phyloP scores from a whole-genome alignment of 2,888 invertebrate species.

The Incurvaria masculella region DNA sequence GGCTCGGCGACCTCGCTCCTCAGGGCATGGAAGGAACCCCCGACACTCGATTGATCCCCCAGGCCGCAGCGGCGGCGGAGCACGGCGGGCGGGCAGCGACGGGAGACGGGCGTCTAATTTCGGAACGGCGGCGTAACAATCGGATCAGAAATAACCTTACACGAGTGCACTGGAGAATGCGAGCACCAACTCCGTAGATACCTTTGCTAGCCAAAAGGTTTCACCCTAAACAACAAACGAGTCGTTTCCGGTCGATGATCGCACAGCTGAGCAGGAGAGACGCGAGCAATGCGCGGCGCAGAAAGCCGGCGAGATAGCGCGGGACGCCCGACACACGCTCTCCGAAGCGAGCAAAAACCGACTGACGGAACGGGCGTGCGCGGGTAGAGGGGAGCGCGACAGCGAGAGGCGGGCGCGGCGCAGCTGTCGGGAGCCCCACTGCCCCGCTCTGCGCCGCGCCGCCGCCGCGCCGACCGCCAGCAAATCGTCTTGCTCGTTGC shows the following conservation, averaged over 20 bases:
- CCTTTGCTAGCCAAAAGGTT: too few species aligned
- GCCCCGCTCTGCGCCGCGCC: too few species aligned
- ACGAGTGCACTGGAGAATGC: conserved; percentile 40
- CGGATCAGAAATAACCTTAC: conserved; percentile 57
- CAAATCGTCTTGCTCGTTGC: too few species aligned
- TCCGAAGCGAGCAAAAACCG: conserved; percentile 42
- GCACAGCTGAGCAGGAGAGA: too few species aligned
- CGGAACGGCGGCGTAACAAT: conserved; percentile 54
- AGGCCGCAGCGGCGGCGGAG: background rate
- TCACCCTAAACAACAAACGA: too few species aligned
- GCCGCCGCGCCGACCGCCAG: too few species aligned
- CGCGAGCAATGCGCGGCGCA: too few species aligned
- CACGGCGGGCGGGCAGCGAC: background rate
- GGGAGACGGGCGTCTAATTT: conserved; percentile 34
- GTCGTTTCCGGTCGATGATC: too few species aligned
- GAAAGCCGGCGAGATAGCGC: conserved; percentile 37
- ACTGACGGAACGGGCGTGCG: conserved; percentile 29
- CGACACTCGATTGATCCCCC: background rate
- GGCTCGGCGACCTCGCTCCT: background rate
- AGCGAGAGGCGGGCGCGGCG: conserved; percentile 13
- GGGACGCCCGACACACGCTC: conserved; percentile 33
- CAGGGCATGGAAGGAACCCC: background rate
- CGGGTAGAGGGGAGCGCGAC: conserved; percentile 19
- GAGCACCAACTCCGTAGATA: conserved; percentile 26
- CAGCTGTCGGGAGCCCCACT: too few species aligned